Base-by-base conservation (phyloP, 92 coral and sea anemone genomes). In the Bergia sp. region DNA sequence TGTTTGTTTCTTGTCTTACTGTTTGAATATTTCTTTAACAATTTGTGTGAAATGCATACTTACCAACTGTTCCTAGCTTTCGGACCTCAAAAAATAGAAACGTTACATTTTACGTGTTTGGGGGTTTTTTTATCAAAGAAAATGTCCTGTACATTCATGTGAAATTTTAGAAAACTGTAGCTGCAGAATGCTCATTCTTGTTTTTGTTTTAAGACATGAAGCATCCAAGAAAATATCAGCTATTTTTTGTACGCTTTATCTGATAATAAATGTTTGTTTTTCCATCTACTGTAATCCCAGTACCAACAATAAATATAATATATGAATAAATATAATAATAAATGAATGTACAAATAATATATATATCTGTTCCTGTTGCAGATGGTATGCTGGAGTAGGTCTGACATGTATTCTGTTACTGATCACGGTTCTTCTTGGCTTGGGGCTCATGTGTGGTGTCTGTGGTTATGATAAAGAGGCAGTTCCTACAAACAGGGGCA, bases 371-470 rank as follows among this genome's bases (percentile, higher is more conserved):
- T 74, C 7, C 49, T 57, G 47, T 87, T 57, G 61, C 75, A 96
- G 98, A 83, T 97, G 96, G 96, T 91, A 90, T 69, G 97, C 95
- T 89, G 98, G 98, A 75, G 95, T 97, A 29, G 99, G 96, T 12
- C 82, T 95, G 9, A 93, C 99, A 0, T 97, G 99, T 45, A 83
- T 97, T 58, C 79, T 97, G 23, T 90, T 97, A 64, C 89, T 97
- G 1, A 95, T 95, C 86, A 98, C 95, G 76, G 96, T 97, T 20
- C 76, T 97, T 11, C 90, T 97, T 94, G 95, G 94, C 10, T 88
- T 97, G 71, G 99, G 99, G 1, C 93, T 97, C 44, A 92, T 97
- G 97, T 97, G 99, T 58, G 99, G 99, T 44, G 89, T 96, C 39
- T 97, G 95, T 83, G 99, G 99, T 16, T 88, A 95, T 57, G 95